Conservation (phyloP, 2,797 vertebrate species). For the Myripristis murdjan region DNA sequence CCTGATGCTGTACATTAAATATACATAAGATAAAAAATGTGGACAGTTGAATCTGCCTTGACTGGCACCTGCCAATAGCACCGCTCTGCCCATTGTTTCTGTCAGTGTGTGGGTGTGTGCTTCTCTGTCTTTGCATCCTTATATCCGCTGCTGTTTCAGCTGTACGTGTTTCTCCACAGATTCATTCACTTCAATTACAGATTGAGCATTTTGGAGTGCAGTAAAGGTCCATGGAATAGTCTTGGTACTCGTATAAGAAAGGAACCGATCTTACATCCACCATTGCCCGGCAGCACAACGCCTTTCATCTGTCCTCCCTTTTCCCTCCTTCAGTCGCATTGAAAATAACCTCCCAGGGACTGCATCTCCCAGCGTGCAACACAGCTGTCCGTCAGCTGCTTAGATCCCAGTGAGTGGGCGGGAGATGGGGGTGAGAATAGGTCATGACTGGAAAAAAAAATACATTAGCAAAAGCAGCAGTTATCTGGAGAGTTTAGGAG, state of each 20-base stretch:
- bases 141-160: not conserved
- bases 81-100: not conserved
- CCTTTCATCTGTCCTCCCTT: constrained; percentile 6
- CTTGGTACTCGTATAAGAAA: too few relatives aligned
- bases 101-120: not conserved
- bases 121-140: not conserved
- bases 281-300: not conserved
- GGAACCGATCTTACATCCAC: too few relatives aligned
- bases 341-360: constrained; percentile 11
- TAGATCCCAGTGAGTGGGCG: constrained; percentile 30
- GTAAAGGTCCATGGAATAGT: too few relatives aligned
- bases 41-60: not conserved
- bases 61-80: not conserved
- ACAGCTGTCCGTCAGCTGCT: not conserved
- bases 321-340: too few relatives aligned
- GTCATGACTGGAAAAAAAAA: not conserved
- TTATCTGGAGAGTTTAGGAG: not conserved
- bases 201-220: too few relatives aligned
- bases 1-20: not conserved
- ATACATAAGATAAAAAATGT: not conserved
- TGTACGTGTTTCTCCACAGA: constrained; percentile 14
- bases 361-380: constrained; percentile 35
- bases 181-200: too few relatives aligned
- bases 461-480: not conserved
- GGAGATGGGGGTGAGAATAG: constrained; percentile 13